Base-by-base conservation (phyloP, 2,797 vertebrate species). In the Crenuchus spilurus region DNA sequence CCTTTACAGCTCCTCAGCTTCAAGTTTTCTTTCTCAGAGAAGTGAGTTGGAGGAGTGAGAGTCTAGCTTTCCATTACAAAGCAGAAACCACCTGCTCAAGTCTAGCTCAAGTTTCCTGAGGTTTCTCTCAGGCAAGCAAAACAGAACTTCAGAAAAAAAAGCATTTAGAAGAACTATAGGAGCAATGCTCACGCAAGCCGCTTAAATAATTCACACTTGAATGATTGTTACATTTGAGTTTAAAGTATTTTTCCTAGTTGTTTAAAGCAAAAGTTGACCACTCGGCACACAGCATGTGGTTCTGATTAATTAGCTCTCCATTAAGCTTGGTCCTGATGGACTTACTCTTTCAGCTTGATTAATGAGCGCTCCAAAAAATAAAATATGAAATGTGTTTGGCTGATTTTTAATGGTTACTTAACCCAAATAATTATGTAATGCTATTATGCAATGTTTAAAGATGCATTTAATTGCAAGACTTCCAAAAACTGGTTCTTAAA, bases 351-450 rank as follows among this genome's bases (percentile, higher is more conserved):
- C 28, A 3, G n/a, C 20, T 39, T 60, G 57, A 48, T 64, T 64
- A 48, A 64, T 48, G 41, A 31, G 42, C 22, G 41, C 26, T 41
- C 39, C 6, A 46, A 61, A 18, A 37, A 37, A 60, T 60, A 22
- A 20, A 60, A 37, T 18, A 58, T 33, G 8, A 58, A 60, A 35
- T 37, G 9, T 60, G n/a, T 4, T 60, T 35, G 62, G 16, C 42
- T 46, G 10, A 46, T 42, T 63, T 64, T 20, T 64, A 48, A 64
- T 46, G 24, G 41, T 30, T 64, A 46, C 61, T 63, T 61, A 61
- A 39, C 35, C 18, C 4, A 62, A 31, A 39, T 62, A 7, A 44
- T 63, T 63, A 22, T 42, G 24, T 44, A 42, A 44, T 39, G 24
- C 33, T 24, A 13, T 61, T 61, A 37, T 60, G 33, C 8, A 61